A percentile compares a stretch with the other conserved stretches of the same genome.
These are phyloP conservation scores for Gephyroberyx darwinii DNA, from an alignment of 2,797 vertebrate genomes.

Conservation along the genomic window DNA sequence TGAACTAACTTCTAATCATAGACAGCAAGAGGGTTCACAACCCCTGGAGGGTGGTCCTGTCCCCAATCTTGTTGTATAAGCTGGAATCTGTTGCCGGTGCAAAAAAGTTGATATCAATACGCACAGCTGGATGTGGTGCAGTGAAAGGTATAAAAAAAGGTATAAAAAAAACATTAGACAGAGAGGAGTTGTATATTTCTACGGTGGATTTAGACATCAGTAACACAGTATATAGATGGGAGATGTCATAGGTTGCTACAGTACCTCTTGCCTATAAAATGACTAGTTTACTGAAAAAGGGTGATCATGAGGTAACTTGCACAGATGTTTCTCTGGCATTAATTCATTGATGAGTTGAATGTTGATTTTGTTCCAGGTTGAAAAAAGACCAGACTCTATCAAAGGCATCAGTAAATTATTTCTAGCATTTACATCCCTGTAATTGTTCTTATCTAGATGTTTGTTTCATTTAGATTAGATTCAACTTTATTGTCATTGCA, in stretches of 20 bases:
- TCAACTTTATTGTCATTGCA: too few species aligned
- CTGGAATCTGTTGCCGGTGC: slow-evolving; percentile 42
- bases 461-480: slow-evolving; percentile 24
- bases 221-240: neutral
- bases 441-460: slow-evolving; percentile 10
- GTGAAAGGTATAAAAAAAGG: slow-evolving; percentile 43
- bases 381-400: slow-evolving; percentile 1
- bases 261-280: neutral
- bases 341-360: neutral
- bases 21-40: slow-evolving; percentile 25
- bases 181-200: neutral
- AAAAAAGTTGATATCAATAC: slow-evolving; percentile 50
- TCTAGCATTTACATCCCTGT: neutral
- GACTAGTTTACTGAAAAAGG: neutral
- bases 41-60: slow-evolving; percentile 1
- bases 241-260: too few species aligned
- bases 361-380: neutral
- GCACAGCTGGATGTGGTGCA: slow-evolving; percentile 40
- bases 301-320: neutral
- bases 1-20: slow-evolving; percentile 19
- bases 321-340: neutral
- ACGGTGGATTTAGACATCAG: neutral
- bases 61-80: slow-evolving; percentile 23
- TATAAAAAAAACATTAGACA: too few species aligned
- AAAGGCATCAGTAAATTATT: neutral